These are phyloP conservation scores for Eutrigla gurnardus DNA, from an alignment of 2,797 vertebrate species.

Conservation along the genomic window DNA sequence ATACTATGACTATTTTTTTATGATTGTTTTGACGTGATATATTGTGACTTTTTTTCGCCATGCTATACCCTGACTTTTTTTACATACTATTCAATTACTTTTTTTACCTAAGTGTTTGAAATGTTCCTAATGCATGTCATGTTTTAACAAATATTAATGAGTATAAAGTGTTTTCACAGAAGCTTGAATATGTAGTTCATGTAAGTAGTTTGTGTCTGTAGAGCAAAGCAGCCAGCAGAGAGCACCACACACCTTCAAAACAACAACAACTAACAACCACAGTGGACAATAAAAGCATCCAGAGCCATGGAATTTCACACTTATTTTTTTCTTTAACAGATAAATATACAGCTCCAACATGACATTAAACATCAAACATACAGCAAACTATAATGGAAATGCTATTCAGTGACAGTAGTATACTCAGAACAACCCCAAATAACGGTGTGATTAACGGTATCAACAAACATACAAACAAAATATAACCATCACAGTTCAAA, in stretches of 20 bases:
- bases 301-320: slow-evolving; percentile 70
- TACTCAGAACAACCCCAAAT: slow-evolving; percentile 78
- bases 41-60: too few species aligned
- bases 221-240: slow-evolving; percentile 71
- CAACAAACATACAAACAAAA: slow-evolving; percentile 72
- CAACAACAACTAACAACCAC: not conserved
- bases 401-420: slow-evolving; percentile 89
- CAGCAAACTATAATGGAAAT: slow-evolving; percentile 84
- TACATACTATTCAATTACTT: too few species aligned
- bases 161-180: not conserved
- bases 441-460: slow-evolving; percentile 77
- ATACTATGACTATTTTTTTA: too few species aligned
- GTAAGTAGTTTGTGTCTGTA: not conserved
- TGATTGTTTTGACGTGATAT: too few species aligned
- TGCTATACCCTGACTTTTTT: too few species aligned
- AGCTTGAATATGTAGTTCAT: not conserved
- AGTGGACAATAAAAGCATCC: slow-evolving; percentile 31
- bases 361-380: slow-evolving; percentile 84
- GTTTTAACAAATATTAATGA: not conserved
- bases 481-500: slow-evolving; percentile 81
- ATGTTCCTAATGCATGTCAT: too few species aligned
- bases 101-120: too few species aligned
- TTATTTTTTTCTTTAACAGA: slow-evolving; percentile 84
- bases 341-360: slow-evolving; percentile 86
- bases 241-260: slow-evolving; percentile 53